Evolutionary conservation across 2,797 vertebrate genomes (phyloP).

Genomic region (Dipus sagitta): DNA sequence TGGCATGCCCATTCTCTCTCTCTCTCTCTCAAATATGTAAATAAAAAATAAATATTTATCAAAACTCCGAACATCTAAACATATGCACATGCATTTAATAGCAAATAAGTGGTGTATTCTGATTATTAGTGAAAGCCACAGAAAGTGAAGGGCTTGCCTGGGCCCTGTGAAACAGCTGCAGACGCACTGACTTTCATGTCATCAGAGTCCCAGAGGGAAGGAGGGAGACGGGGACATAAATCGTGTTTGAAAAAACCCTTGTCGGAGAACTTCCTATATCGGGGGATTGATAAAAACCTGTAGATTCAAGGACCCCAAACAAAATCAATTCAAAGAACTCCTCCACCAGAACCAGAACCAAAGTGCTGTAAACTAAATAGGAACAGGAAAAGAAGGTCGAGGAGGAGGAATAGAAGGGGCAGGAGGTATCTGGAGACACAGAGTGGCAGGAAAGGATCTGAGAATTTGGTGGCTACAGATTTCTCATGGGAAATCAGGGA

Average conservation of each 20-base stretch:
- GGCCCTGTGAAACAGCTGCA: accelerated
- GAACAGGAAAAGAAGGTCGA: too few relatives aligned
- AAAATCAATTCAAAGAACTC: neutral
- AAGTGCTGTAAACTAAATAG: neutral
- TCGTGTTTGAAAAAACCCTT: neutral
- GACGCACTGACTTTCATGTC: accelerated
- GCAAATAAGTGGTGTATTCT: neutral
- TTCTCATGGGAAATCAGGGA: neutral
- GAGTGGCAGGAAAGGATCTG: accelerated
- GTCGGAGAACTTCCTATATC: neutral
- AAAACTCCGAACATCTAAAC: neutral
- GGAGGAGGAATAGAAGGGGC: accelerated
- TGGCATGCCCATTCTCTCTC: too few relatives aligned
- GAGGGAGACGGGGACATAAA: too few relatives aligned
- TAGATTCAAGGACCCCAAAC: neutral
- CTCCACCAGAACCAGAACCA: neutral
- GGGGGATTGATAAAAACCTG: neutral
- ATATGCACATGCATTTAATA: neutral
- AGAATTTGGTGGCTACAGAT: accelerated
- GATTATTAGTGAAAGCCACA: neutral
- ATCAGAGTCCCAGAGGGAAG: neutral
- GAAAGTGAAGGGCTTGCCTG: accelerated
- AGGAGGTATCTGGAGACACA: neutral
- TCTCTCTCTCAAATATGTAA: too few relatives aligned
- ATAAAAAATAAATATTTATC: neutral